These are phyloP conservation scores for Morphnarchus princeps DNA, from an alignment of 2,113 vertebrate genomes.

Conservation along the genomic window DNA sequence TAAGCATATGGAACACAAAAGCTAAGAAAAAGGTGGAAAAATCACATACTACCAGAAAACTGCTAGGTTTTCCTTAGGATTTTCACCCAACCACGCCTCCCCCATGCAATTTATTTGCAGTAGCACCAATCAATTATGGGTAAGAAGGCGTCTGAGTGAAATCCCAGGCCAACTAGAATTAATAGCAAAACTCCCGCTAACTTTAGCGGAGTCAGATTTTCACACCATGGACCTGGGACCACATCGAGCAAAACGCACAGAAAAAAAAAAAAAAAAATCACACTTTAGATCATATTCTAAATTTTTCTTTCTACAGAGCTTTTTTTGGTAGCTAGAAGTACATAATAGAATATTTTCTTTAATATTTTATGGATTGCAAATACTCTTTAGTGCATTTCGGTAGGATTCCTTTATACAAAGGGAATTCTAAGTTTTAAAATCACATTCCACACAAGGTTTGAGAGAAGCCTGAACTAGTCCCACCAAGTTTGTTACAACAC, in stretches of 20 bases:
- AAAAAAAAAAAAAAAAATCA: not conserved
- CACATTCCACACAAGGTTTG: not conserved
- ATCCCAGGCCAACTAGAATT: not conserved
- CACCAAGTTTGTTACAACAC: not conserved
- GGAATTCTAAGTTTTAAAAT: not conserved
- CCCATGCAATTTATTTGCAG: not conserved
- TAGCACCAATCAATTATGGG: not conserved
- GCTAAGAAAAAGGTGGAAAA: not conserved
- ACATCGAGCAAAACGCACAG: not conserved
- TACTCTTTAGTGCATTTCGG: not conserved
- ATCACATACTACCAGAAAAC: not conserved
- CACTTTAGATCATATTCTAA: not conserved
- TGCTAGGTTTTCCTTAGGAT: not conserved
- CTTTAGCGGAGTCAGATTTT: not conserved
- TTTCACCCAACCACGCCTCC: not conserved
- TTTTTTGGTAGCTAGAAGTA: not conserved
- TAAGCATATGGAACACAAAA: not conserved
- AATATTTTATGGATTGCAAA: not conserved
- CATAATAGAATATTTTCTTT: not conserved
- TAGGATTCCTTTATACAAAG: not conserved
- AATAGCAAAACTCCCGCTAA: not conserved
- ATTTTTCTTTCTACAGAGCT: not conserved
- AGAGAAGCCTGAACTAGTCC: not conserved
- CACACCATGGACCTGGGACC: rapidly evolving
- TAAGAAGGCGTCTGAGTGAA: not conserved